Conservation (phyloP, 2,113 vertebrate species). For the Chelonoidis abingdonii region DNA sequence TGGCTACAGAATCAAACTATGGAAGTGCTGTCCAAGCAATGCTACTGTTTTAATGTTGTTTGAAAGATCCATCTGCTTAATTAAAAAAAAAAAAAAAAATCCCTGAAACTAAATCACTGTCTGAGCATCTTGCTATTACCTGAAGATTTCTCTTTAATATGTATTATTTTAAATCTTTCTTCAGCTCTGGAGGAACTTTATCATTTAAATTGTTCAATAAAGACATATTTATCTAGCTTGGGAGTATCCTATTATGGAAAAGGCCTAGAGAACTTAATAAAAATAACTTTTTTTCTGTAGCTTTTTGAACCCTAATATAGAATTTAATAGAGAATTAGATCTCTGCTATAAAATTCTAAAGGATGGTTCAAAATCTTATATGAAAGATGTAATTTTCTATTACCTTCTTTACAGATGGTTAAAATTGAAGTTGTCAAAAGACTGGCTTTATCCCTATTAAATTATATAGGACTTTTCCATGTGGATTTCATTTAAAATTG, state of each 20-base stretch:
- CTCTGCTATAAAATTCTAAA: not conserved
- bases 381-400: not conserved
- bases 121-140: not conserved
- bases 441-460: not conserved
- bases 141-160: slow-evolving; percentile 4
- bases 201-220: not conserved
- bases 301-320: not conserved
- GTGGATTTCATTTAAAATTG: not conserved
- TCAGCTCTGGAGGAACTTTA: not conserved
- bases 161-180: not conserved
- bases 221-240: not conserved
- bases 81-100: not conserved
- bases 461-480: not conserved
- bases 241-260: not conserved
- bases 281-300: not conserved
- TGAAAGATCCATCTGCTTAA: not conserved
- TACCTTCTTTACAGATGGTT: not conserved
- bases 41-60: not conserved
- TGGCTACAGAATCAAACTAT: not conserved
- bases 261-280: not conserved
- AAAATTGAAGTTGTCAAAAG: not conserved
- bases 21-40: not conserved
- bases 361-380: not conserved
- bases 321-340: not conserved
- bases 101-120: not conserved